Evolutionary conservation across 2,113 vertebrate species (phyloP), one percentile per base, ranked within the genome.

Genomic region (Rhodinocichla rosea): DNA sequence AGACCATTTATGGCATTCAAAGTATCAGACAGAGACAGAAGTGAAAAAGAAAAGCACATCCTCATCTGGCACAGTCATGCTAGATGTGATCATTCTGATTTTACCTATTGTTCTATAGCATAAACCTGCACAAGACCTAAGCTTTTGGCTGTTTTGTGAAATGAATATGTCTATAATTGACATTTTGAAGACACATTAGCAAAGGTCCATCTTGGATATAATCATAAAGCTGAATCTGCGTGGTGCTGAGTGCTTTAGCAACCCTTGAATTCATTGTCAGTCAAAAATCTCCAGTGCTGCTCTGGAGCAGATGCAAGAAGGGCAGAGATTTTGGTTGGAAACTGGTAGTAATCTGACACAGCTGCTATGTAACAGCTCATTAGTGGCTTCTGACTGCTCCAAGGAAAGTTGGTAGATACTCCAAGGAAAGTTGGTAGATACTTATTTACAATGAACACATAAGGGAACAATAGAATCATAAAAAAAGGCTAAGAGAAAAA

Each of bases 311-410:
- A 80, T 44, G 23, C 4, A 45, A 87, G 57, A 94, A 71, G 37
- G 64, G 24, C 15, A 0, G 3, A 70, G 40, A 91, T 60, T 87
- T 64, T 63, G 37, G 47, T 91, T 67, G 33, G 75, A 91, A 91
- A 82, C 82, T 90, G 77, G 86, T 81, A 91, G 77, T 89, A 90
- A 73, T 40, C 60, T 87, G 69, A 93, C 49, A 70, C 33, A 83
- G 74, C 77, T 84, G 73, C 60, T 81, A 64, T 83, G 42, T 70
- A 67, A 44, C 60, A 93, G 62, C 35, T 88, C 91, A 83, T 89
- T 87, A 83, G 69, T 75, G 56, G 69, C 67, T 95, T 92, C 68
- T 89, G 52, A 70, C 59, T 67, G 44, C 45, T 86, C 68, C 69
- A 87, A 96, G 44, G 42, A 77, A 83, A 94, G 76, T 28, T 80